A percentile compares a stretch with the other conserved stretches of the same genome.
Evolutionary conservation across 1,140 invertebrate species (phyloP).

Genomic region (Caerostris darwini): DNA sequence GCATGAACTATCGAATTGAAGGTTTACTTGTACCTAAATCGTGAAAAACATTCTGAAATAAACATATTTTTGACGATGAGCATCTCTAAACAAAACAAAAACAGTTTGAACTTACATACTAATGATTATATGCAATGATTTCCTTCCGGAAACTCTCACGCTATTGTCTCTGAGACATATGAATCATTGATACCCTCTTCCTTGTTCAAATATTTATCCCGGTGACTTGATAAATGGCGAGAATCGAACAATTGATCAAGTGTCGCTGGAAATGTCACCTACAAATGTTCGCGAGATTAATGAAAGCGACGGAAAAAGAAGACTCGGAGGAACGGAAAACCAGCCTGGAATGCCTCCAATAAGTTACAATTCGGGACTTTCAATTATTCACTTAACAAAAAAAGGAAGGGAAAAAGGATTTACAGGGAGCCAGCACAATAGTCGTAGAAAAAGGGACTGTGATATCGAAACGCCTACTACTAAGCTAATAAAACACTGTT

Average conservation of each 20-base stretch:
- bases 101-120: too few species aligned
- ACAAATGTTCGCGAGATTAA: background rate
- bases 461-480: background rate
- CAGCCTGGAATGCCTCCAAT: background rate
- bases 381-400: background rate
- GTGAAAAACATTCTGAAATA: too few species aligned
- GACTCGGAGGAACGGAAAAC: background rate
- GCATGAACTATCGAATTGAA: too few species aligned
- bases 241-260: conserved; percentile 6
- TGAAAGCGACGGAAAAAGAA: background rate
- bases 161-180: too few species aligned
- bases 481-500: background rate
- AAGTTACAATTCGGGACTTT: background rate
- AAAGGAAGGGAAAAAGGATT: too few species aligned
- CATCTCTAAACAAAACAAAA: too few species aligned
- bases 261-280: background rate
- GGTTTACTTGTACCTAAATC: too few species aligned
- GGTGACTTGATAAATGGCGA: background rate
- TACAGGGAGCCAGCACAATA: background rate
- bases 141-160: too few species aligned
- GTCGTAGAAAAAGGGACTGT: background rate
- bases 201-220: background rate
- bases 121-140: too few species aligned
- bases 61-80: too few species aligned
- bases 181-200: background rate